These are phyloP conservation scores for Drosophila ercepeae DNA, from an alignment of 1,140 invertebrate species.

Conservation along the genomic window DNA sequence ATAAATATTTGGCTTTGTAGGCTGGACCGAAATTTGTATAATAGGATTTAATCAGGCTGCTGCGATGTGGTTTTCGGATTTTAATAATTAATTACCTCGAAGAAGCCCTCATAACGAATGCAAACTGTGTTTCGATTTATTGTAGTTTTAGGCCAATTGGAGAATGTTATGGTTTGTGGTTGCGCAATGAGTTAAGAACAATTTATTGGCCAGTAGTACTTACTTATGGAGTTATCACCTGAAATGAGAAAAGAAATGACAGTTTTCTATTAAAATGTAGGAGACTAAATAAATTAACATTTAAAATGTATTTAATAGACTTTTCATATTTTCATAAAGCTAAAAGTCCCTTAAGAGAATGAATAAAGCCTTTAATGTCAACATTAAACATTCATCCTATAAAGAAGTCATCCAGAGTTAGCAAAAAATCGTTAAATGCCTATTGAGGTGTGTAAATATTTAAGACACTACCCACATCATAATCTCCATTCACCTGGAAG, in stretches of 20 bases:
- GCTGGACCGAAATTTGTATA: constrained; percentile 46
- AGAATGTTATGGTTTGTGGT: constrained; percentile 56
- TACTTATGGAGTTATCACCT: constrained; percentile 83
- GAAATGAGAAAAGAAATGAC: constrained; percentile 39
- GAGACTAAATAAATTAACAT: no score
- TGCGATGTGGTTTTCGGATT: constrained; percentile 41
- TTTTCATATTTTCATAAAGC: background rate
- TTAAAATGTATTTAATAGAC: background rate
- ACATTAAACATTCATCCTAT: background rate
- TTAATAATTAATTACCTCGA: constrained; percentile 34
- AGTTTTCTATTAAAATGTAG: no score
- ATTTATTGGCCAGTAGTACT: constrained; percentile 43
- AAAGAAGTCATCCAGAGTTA: background rate
- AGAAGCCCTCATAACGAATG: constrained; percentile 58
- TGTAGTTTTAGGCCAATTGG: constrained; percentile 61
- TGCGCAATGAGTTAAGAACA: constrained; percentile 36
- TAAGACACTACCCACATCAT: background rate
- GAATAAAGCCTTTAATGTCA: background rate
- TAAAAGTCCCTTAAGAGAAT: background rate
- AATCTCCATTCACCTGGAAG: constrained; percentile 20
- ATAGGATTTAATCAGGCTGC: constrained; percentile 65
- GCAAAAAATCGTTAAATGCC: constrained; percentile 9
- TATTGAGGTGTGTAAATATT: constrained; percentile 35
- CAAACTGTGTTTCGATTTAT: constrained; percentile 53
- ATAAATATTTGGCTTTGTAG: background rate